Base-by-base conservation (phyloP, 1,140 invertebrate species). In the Dryas iulia region DNA sequence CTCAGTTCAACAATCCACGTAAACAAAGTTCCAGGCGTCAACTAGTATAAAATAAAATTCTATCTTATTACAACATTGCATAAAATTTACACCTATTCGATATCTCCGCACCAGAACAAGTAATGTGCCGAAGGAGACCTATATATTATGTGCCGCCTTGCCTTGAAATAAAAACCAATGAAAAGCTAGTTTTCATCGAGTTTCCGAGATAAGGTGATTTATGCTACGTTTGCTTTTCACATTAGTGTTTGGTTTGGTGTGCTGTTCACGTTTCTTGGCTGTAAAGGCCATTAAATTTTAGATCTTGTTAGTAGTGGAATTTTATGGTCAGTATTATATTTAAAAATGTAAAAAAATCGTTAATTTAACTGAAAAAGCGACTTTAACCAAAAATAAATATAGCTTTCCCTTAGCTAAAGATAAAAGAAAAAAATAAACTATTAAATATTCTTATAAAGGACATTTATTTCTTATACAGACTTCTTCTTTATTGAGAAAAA, bases 121-220 rank as follows among this genome's bases (percentile, higher is more conserved):
- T 47, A 47, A 47, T 21, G 39, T 47, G 18, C 39, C 39, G 1
- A 47, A 21, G 10, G 39, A 35, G 39, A 47, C 39, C 39, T 18
- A 47, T 47, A 47, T 47, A 47, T 47, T 47, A 21, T 47, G 39
- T 47, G 39, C 39, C 18, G 39, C 39, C 7, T 21, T 47, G 18
- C 39, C 39, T 21, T 47, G 7, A 21, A 47, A 47, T 47, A 47
- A 47, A 47, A 47, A 47, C 35, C 35, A 47, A 47, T 47, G 35
- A 47, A 47, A 47, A 18, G 39, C 39, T 47, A 47, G 39, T 47
- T 47, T 47, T 47, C 39, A 47, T 47, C 39, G 39, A 47, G 39
- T 47, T 47, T 21, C 8, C 39, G 8, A 47, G 39, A 47, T 47
- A 47, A 47, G 8, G 39, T 47, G 39, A 47, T 47, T 47, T 47